Evolutionary conservation across 2,888 invertebrate genomes (phyloP), one percentile per base, ranked within the genome.

Genomic region (Xanthia togata): DNA sequence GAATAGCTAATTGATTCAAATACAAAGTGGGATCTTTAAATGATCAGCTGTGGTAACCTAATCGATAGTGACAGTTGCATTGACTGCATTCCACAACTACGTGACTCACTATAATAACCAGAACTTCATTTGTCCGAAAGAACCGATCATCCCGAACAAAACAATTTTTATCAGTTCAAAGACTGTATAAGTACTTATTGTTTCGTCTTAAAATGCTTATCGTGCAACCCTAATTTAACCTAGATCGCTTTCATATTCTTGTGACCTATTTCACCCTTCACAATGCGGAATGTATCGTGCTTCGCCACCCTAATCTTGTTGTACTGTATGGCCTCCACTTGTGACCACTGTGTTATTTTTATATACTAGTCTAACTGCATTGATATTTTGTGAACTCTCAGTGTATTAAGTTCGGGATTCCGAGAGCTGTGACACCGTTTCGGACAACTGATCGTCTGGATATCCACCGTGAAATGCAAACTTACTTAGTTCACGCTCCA

Each of bases 121-220:
- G 94, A 95, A 87, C 93, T 94, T 94, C 95, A 95, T 94, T 95
- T 95, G 96, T 96, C 96, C 96, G 95, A 96, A 96, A 94, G 87
- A 87, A 89, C 83, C 75, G 84, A 82, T 84, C 80, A 85, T 90
- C 85, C 88, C 84, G 83, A 90, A 88, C 84, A 69, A 81, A 77
- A 87, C 71, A 81, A 75, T 77, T 64, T 72, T 73, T 71, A 78
- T 78, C 62, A 80, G 79, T 81, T 73, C 72, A 86, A 86, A 80
- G 79, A 82, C 72, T 76, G 70, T 79, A 26, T 69, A 82, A 78
- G 76, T 79, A 82, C 62, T 79, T 77, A 85, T 84, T 87, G 86
- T 90, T 90, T 88, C 87, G 86, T 92, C 90, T 94, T 89, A 86
- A 91, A 92, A 91, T 91, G 90, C 89, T 90, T 89, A 91, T 92